Evolutionary conservation across 2,113 vertebrate genomes (phyloP).

Genomic region (Mus pahari): DNA sequence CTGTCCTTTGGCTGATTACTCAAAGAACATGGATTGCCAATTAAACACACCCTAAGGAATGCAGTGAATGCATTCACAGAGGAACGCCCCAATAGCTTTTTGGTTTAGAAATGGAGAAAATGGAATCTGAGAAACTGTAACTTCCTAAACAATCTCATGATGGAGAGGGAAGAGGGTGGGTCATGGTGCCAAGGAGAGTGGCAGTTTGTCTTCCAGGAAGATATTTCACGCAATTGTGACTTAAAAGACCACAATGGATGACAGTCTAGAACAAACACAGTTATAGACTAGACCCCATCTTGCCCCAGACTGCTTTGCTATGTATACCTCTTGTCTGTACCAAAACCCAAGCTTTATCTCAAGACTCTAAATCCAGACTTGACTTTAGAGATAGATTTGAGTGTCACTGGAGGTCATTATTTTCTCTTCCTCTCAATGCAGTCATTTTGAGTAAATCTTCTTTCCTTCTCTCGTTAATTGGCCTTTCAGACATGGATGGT

Average conservation of each 20-base stretch:
- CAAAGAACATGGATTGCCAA: too few species aligned
- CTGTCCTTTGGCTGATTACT: background rate
- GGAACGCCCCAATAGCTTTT: background rate
- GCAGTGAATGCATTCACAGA: background rate
- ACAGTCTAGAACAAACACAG: background rate
- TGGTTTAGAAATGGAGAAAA: background rate
- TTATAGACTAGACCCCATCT: accelerated
- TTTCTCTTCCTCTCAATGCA: background rate
- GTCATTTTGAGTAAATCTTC: background rate
- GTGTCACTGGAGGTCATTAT: background rate
- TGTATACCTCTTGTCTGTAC: background rate
- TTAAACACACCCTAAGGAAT: background rate
- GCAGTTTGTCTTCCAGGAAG: background rate
- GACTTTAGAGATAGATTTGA: background rate
- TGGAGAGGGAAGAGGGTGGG: background rate
- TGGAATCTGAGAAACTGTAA: background rate
- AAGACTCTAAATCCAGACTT: background rate
- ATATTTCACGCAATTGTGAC: background rate
- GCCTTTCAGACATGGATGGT: background rate
- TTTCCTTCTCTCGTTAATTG: background rate
- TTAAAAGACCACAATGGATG: background rate
- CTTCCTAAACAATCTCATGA: background rate
- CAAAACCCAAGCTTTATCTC: background rate
- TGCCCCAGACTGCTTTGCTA: background rate
- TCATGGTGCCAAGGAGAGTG: background rate